phyloP scores from a whole-genome alignment of 2,888 invertebrate genomes.

The Erebia ligea region DNA sequence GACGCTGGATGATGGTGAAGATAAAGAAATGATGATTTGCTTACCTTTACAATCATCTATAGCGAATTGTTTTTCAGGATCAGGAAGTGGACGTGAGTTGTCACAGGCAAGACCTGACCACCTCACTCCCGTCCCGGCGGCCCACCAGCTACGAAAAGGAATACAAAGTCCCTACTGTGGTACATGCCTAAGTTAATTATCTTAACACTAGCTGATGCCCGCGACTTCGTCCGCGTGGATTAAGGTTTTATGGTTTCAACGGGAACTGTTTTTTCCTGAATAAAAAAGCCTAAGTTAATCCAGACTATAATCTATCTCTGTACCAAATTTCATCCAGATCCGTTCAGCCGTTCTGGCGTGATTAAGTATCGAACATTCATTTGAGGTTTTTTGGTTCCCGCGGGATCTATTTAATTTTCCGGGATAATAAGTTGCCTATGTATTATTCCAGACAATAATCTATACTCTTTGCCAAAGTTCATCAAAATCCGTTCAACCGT shows the following conservation, averaged over 20 bases:
- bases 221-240: conserved; percentile 6
- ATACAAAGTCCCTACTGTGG: conserved; percentile 58
- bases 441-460: no score
- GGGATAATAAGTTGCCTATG: no score
- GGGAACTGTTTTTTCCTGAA: not conserved
- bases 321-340: not conserved
- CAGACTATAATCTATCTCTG: not conserved
- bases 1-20: no score
- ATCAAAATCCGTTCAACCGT: no score
- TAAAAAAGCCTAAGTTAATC: not conserved
- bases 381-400: no score
- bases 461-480: no score
- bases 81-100: conserved; percentile 55
- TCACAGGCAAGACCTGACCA: conserved; percentile 61
- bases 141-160: conserved; percentile 61
- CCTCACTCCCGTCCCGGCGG: conserved; percentile 50
- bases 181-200: not conserved
- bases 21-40: no score
- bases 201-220: not conserved
- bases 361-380: no score
- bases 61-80: conserved; percentile 47
- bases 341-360: no score
- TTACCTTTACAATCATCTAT: no score
- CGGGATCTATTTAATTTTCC: no score
- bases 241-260: not conserved